Conservation (phyloP, 2,888 invertebrate genomes). For the Heliconius sara region DNA sequence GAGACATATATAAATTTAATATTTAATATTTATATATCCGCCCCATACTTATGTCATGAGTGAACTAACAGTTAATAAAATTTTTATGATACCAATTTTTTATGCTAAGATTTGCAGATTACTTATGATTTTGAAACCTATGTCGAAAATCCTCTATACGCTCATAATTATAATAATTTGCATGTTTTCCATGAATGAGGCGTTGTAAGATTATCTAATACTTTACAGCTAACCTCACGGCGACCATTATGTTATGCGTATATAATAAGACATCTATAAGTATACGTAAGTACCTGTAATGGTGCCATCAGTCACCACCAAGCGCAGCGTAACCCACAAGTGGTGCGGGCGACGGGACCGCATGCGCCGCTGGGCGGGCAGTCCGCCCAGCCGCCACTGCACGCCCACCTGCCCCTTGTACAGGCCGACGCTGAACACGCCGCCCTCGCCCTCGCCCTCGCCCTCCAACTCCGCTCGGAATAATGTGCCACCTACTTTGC, state of each 20-base stretch:
- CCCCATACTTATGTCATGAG: not conserved
- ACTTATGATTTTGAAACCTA: too few species aligned
- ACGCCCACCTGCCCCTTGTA: slow-evolving; percentile 88
- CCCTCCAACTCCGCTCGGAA: slow-evolving; percentile 85
- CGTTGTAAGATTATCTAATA: too few species aligned
- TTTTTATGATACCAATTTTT: too few species aligned
- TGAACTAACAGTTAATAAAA: too few species aligned
- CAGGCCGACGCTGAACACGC: slow-evolving; percentile 87
- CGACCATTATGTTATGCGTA: too few species aligned
- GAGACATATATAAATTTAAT: too few species aligned
- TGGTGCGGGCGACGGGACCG: slow-evolving; percentile 62
- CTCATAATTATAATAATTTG: too few species aligned
- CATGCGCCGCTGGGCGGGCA: slow-evolving; percentile 57
- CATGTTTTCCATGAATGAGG: too few species aligned
- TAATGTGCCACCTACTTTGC: slow-evolving; percentile 90
- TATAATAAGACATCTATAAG: too few species aligned
- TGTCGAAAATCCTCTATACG: too few species aligned
- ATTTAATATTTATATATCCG: not conserved
- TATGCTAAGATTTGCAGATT: too few species aligned
- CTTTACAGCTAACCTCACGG: too few species aligned
- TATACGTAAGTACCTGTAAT: slow-evolving; percentile 47
- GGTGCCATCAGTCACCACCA: slow-evolving; percentile 49
- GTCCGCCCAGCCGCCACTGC: slow-evolving; percentile 85
- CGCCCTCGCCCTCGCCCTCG: slow-evolving; percentile 74
- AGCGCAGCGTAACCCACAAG: slow-evolving; percentile 57